Base-by-base conservation (phyloP, 2,113 vertebrate genomes). In the Catharus fuscescens region DNA sequence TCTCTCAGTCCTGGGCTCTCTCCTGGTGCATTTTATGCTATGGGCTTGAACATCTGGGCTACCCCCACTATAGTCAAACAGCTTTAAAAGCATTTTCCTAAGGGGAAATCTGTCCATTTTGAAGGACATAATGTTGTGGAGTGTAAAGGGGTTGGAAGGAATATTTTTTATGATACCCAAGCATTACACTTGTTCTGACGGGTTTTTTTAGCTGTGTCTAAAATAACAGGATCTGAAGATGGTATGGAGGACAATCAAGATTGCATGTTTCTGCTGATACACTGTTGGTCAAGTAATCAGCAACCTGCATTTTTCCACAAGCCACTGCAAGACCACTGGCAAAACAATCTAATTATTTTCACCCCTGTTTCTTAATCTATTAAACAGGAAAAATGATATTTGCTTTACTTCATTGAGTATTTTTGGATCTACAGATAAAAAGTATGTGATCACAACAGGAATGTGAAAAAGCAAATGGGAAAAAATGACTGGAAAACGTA, bases 41-140 rank as follows among this genome's bases (percentile, higher is more conserved):
- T 18, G 6, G 12, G 8, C 1, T 70, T 83, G 48, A 44, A 26
- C 15, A 20, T 20, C 44, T 74, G n/a, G 38, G 6, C 40, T 69
- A 14, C 9, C 10, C 6, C 5, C 14, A 10, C 20, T 65, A 1
- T 0, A 12, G 16, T 3, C 50, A 82, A 40, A 34, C 6, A 36
- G n/a, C 25, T 83, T 61, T 44, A 52, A 44, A 86, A n/a, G 13
- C 53, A 34, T 8, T 10, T 48, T 45, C 15, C 17, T 74, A 42
- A 80, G 3, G 3, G 14, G 7, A 5, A 53, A 40, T 45, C 45
- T 61, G 21, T 61, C 26, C 18, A 12, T 12, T 80, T 5, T 56
- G 47, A 61, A 64, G 26, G 31, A 59, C 8, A 87, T 89, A 89
- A 66, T 52, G 17, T 29, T 65, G 6, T 67, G 16, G 26, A 38